Percentiles rank a stretch among this genome's conserved stretches.
phyloP scores from a whole-genome alignment of 2,797 vertebrate genomes.

The Kryptopterus vitreolus region DNA sequence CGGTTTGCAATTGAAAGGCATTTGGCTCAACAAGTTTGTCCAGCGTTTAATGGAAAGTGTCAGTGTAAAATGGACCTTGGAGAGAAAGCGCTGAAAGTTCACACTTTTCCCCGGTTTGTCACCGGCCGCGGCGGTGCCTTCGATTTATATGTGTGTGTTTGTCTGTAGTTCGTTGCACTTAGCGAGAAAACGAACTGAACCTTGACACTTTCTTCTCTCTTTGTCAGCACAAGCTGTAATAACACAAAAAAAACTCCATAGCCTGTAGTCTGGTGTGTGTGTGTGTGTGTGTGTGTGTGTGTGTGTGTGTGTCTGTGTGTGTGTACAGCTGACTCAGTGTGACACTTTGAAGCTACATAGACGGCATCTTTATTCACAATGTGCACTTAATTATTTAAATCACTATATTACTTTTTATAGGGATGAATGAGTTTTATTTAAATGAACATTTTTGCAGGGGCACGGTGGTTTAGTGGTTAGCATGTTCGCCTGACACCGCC shows the following conservation, averaged over 20 bases:
- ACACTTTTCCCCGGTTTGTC: not conserved
- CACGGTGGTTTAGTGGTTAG: too few relatives aligned
- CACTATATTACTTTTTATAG: not conserved
- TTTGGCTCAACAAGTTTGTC: slow-evolving; percentile 52
- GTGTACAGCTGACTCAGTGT: not conserved
- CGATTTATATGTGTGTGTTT: not conserved
- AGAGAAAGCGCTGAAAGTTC: slow-evolving; percentile 11
- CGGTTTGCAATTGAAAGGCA: slow-evolving; percentile 56
- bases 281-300: too few relatives aligned
- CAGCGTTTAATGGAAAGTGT: slow-evolving; percentile 45
- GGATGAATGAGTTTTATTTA: not conserved
- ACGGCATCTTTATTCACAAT: slow-evolving; percentile 5
- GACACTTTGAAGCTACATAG: not conserved
- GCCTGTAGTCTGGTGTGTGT: not conserved
- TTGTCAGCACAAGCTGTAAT: not conserved
- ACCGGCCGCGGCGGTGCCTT: not conserved
- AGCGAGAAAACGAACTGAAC: not conserved
- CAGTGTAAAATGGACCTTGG: slow-evolving; percentile 29
- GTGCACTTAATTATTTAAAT: not conserved
- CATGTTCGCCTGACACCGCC: too few relatives aligned
- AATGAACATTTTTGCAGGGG: not conserved
- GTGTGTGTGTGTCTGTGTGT: too few relatives aligned
- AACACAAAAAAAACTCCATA: not conserved
- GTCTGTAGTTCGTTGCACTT: not conserved
- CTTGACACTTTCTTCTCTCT: not conserved